A percentile compares a stretch with the other conserved stretches of the same genome.
These are phyloP conservation scores for Augochlorella aurata DNA, from an alignment of 2,888 invertebrate species.

Conservation along the genomic window DNA sequence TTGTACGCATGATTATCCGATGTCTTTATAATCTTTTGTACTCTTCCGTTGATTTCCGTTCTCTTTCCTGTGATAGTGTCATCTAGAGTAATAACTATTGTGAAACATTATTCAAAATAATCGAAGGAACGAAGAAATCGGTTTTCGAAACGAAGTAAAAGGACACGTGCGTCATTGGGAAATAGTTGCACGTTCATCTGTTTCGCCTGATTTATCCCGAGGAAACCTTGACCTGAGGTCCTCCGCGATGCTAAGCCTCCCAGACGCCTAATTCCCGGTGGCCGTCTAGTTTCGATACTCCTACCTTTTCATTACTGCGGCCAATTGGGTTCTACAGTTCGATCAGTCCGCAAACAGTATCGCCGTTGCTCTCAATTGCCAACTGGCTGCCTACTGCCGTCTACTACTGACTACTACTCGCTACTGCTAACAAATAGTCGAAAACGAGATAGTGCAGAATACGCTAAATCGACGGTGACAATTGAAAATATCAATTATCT, in stretches of 20 bases:
- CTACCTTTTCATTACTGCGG: constrained; percentile 6
- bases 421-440: too few relatives aligned
- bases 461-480: too few relatives aligned
- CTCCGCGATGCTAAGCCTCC: neutral
- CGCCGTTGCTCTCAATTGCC: neutral
- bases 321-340: neutral
- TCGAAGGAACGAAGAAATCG: neutral
- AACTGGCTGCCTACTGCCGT: neutral
- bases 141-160: neutral
- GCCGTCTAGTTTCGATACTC: constrained; percentile 4
- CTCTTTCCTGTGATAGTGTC: too few relatives aligned
- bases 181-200: constrained; percentile 9
- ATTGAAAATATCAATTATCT: too few relatives aligned
- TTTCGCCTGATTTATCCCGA: neutral
- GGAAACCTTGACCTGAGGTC: neutral
- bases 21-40: too few relatives aligned
- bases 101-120: neutral
- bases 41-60: too few relatives aligned
- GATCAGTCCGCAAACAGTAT: neutral
- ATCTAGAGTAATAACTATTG: too few relatives aligned
- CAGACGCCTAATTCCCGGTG: constrained; percentile 3
- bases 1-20: too few relatives aligned
- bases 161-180: neutral
- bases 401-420: too few relatives aligned
- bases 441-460: too few relatives aligned